Evolutionary conservation across 2,797 vertebrate genomes (phyloP).

Genomic region (Crax fasciolata): DNA sequence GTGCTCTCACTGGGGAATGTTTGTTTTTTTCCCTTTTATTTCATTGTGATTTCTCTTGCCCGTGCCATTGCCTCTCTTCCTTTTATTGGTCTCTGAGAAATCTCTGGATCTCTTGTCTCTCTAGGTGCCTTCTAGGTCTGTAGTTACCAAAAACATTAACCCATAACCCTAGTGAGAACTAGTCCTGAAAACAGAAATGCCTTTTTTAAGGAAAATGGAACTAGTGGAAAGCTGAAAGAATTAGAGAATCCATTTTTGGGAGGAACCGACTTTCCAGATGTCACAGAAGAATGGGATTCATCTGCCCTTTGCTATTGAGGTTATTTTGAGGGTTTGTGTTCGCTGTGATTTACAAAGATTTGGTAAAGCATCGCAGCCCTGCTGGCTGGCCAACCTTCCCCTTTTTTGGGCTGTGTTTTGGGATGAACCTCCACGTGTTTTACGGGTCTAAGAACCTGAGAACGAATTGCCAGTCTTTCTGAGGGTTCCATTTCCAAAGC

Average conservation of each 20-base stretch:
- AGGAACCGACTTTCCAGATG: neutral
- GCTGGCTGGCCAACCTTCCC: neutral
- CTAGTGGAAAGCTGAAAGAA: neutral
- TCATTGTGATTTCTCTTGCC: neutral
- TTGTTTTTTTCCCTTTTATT: neutral
- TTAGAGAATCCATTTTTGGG: neutral
- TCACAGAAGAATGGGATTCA: neutral
- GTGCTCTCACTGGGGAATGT: neutral
- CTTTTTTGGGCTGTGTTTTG: neutral
- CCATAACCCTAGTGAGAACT: neutral
- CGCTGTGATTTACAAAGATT: neutral
- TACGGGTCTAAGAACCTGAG: neutral
- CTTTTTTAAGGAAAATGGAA: neutral
- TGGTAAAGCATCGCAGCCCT: neutral
- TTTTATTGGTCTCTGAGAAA: neutral
- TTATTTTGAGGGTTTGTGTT: neutral
- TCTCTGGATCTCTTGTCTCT: neutral
- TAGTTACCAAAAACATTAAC: neutral
- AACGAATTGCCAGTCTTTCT: fast-evolving
- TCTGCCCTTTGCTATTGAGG: neutral
- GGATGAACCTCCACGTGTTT: neutral
- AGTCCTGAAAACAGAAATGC: neutral
- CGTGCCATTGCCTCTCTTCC: fast-evolving
- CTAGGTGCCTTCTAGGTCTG: neutral
- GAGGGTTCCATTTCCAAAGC: neutral